These are phyloP conservation scores for Cryptophagus acutangulus DNA, from an alignment of 2,888 invertebrate species.

Conservation along the genomic window DNA sequence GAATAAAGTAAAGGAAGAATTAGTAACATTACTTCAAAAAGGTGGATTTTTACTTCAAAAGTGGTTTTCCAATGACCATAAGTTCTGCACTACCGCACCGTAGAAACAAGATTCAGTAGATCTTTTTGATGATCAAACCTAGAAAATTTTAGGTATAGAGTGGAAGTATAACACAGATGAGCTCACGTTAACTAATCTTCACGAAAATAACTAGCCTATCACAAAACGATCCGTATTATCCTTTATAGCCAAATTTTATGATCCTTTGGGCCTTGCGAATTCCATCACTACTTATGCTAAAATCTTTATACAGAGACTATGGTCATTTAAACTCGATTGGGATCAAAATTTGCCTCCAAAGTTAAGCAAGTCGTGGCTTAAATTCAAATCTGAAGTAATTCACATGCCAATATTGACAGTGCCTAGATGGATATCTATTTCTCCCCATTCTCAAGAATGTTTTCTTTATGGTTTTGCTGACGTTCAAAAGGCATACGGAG, in stretches of 20 bases:
- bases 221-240: constrained; percentile 15
- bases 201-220: background rate
- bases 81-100: background rate
- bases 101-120: background rate
- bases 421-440: constrained; percentile 8
- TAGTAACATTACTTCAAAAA: background rate
- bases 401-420: background rate
- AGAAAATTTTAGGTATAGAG: constrained; percentile 12
- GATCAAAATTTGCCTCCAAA: background rate
- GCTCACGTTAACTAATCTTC: background rate
- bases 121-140: constrained; percentile 7
- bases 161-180: background rate
- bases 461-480: constrained; percentile 24
- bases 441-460: background rate
- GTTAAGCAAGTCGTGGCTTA: background rate
- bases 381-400: background rate
- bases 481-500: constrained; percentile 19
- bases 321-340: too few species aligned
- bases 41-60: constrained; percentile 11
- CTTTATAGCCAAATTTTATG: too few species aligned
- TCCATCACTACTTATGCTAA: constrained; percentile 14
- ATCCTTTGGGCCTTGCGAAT: constrained; percentile 16
- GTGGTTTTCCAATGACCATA: constrained; percentile 10
- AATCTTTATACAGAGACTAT: constrained; percentile 17
- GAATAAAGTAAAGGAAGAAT: background rate